phyloP scores from a whole-genome alignment of 1,140 invertebrate species.

The Drosophila tristis region DNA sequence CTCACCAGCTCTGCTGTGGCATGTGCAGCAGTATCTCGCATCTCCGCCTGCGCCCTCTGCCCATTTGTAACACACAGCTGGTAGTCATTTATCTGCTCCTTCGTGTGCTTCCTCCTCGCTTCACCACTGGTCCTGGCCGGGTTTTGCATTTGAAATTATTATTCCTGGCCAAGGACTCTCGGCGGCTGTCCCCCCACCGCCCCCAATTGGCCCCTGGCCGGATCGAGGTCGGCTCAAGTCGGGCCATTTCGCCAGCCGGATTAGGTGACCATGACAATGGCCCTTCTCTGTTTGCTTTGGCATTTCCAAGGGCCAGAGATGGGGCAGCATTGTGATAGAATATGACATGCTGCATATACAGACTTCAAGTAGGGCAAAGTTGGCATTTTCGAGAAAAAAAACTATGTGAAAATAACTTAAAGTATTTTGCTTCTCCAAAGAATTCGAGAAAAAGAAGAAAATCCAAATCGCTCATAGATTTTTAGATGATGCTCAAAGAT shows the following conservation, averaged over 20 bases:
- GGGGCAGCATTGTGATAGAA: neutral
- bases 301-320: conserved; percentile 18
- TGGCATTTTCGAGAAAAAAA: too few relatives aligned
- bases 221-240: conserved; percentile 35
- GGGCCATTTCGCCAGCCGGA: conserved; percentile 65
- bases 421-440: too few relatives aligned
- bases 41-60: neutral
- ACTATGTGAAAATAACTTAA: too few relatives aligned
- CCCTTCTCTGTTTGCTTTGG: conserved; percentile 33
- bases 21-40: conserved; percentile 54
- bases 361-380: too few relatives aligned
- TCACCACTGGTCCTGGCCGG: neutral
- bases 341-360: neutral
- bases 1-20: conserved; percentile 17
- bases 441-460: too few relatives aligned
- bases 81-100: conserved; percentile 58
- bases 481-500: too few relatives aligned
- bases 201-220: conserved; percentile 23
- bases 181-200: neutral
- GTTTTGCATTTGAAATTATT: conserved; percentile 77
- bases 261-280: conserved; percentile 81
- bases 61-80: conserved; percentile 72
- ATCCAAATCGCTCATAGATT: too few relatives aligned
- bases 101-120: neutral
- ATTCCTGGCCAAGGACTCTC: conserved; percentile 6